These are phyloP conservation scores for Eciton burchellii DNA, from an alignment of 1,140 invertebrate genomes.

Conservation along the genomic window DNA sequence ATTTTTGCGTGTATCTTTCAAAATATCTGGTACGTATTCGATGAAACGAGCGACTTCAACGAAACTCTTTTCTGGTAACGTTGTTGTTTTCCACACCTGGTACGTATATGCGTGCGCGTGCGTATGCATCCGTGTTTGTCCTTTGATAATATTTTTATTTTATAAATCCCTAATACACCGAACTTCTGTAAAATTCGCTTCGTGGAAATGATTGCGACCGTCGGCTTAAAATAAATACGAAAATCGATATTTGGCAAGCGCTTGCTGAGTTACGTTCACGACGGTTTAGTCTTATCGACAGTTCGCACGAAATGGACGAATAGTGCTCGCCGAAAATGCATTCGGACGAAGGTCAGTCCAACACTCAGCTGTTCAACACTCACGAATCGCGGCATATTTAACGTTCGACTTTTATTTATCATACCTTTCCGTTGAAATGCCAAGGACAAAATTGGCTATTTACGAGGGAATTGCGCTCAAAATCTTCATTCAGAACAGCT, in stretches of 20 bases:
- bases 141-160: neutral
- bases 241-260: constrained; percentile 43
- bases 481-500: neutral
- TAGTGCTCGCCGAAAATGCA: constrained; percentile 27
- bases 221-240: constrained; percentile 41
- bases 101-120: neutral
- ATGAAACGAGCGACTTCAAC: neutral
- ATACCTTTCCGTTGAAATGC: constrained; percentile 14
- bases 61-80: neutral
- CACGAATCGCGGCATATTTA: constrained; percentile 42
- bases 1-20: neutral
- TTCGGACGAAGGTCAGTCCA: constrained; percentile 40
- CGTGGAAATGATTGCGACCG: neutral
- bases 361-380: constrained; percentile 10
- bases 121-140: no score
- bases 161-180: neutral
- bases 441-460: constrained; percentile 9
- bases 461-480: neutral
- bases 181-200: neutral
- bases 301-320: constrained; percentile 31
- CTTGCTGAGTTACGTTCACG: constrained; percentile 16
- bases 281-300: constrained; percentile 58
- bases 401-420: constrained; percentile 42
- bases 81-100: no score
- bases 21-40: neutral